Evolutionary conservation across 2,113 vertebrate genomes (phyloP), one percentile per base, ranked within the genome.

Genomic region (Pygoscelis adeliae): DNA sequence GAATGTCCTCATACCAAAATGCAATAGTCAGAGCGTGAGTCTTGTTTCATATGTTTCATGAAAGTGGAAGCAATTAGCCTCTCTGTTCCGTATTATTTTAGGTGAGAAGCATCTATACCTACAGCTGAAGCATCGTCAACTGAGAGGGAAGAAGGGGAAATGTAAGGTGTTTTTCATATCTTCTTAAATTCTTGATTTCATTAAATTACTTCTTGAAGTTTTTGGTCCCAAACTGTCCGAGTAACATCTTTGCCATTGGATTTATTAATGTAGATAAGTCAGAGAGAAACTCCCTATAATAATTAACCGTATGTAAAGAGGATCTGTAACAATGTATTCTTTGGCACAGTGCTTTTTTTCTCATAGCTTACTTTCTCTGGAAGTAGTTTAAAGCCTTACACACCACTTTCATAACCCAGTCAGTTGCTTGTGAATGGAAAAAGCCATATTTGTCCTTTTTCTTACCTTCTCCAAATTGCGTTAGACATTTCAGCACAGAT

Each of bases 1-100:
- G 94, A 96, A 97, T 94, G 89, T 94, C 91, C 66, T 97, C 84
- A 96, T 97, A 93, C 89, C 93, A 93, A 96, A 91, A 94, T 71
- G 42, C 34, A 78, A 73, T 66, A 91, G 89, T 97, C 95, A 97
- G 67, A 85, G 86, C 25, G 42, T 66, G 89, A 96, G 74, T 88
- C 84, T 88, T 81, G 66, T 86, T 96, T 96, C 74, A 47, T 58
- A 42, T 47, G 61, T 83, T 69, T 81, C 46, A 86, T 80, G 49
- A 56, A 90, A 95, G 91, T 96, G 84, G 89, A 94, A 97, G 81
- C 70, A 96, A 95, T 97, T 95, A 96, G 62, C n/a, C 36, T 93
- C 71, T 88, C 91, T 87, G 70, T 90, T 93, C 93, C 55, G 46
- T 96, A 95, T 94, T 96, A 81, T 96, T 97, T 97, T 96, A 96